Conservation (phyloP, 1,140 invertebrate genomes). For the Mercenaria mercenaria region DNA sequence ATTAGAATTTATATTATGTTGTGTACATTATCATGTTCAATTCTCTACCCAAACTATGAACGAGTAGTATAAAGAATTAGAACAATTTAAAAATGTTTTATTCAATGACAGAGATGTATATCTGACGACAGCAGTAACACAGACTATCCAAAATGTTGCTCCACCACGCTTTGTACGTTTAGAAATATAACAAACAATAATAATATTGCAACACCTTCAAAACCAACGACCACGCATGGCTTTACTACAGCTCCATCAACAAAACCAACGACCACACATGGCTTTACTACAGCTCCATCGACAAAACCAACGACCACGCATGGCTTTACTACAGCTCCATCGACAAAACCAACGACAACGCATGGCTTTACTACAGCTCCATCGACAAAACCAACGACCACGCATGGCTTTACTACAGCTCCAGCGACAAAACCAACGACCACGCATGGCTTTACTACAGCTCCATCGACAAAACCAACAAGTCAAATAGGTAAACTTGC, state of each 20-base stretch:
- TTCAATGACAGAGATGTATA: background rate
- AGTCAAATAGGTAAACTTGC: background rate
- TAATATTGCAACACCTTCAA: background rate
- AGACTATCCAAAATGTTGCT: constrained; percentile 22
- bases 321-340: background rate
- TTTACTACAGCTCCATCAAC: background rate
- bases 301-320: background rate
- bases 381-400: background rate
- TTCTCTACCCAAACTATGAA: no score
- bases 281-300: background rate
- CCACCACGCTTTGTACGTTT: background rate
- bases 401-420: background rate
- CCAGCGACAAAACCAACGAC: background rate
- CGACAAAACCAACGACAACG: background rate
- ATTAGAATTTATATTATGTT: no score
- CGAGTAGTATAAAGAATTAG: no score
- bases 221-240: background rate
- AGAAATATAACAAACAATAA: background rate
- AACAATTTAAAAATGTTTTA: no score
- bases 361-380: background rate
- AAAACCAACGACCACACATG: background rate
- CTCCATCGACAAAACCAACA: background rate
- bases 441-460: background rate
- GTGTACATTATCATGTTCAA: no score
- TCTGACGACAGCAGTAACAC: background rate